Evolutionary conservation across 2,797 vertebrate genomes (phyloP).

Genomic region (Acanthornis magna): DNA sequence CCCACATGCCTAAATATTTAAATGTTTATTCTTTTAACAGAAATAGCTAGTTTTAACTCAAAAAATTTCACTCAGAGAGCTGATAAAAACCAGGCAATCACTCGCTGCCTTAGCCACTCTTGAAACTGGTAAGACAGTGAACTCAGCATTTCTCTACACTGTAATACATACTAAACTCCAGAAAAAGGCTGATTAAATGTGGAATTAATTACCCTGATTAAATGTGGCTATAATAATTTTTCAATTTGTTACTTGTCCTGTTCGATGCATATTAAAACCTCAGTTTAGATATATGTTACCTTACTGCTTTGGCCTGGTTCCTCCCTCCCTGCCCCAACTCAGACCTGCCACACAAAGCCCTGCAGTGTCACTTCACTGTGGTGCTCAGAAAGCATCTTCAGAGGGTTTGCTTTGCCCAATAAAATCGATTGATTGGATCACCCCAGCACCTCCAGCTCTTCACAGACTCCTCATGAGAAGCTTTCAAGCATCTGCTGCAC

Average conservation of each 20-base stretch:
- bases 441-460: neutral
- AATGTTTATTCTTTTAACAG: neutral
- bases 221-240: neutral
- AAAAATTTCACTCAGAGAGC: neutral
- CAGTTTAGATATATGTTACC: neutral
- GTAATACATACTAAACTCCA: neutral
- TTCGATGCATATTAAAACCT: neutral
- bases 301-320: neutral
- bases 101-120: neutral
- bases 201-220: neutral
- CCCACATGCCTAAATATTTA: neutral
- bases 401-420: neutral
- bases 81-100: neutral
- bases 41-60: neutral
- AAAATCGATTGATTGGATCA: neutral
- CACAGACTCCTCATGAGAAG: neutral
- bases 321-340: neutral
- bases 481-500: neutral
- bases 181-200: neutral
- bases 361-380: neutral
- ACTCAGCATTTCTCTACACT: neutral
- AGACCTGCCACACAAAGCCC: neutral
- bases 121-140: neutral
- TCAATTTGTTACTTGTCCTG: neutral
- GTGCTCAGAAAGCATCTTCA: neutral